Conservation (phyloP, 1,140 invertebrate species). For the Physella acuta region DNA sequence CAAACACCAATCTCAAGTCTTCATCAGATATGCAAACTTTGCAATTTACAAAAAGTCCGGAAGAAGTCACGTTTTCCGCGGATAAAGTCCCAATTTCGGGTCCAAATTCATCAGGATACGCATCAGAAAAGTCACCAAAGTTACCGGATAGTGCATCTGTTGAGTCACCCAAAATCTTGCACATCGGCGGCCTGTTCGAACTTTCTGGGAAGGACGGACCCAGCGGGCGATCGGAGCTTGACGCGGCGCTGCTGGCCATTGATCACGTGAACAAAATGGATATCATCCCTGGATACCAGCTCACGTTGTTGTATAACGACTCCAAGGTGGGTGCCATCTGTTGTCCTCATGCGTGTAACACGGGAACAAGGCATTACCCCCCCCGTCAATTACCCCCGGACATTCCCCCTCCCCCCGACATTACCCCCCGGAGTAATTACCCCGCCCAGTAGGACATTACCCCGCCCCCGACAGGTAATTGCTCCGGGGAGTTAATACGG, state of each 20-base stretch:
- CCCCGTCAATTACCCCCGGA: no score
- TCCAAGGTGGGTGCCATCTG: no score
- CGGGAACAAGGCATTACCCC: no score
- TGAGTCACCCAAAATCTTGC: conserved; percentile 1
- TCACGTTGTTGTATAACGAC: conserved; percentile 14
- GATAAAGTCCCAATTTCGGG: not conserved
- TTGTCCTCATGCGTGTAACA: no score
- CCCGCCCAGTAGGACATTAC: no score
- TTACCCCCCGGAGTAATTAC: no score
- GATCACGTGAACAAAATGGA: conserved; percentile 8
- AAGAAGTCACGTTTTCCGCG: not conserved
- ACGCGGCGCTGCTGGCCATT: conserved; percentile 15
- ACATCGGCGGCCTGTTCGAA: conserved; percentile 17
- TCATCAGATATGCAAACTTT: not conserved
- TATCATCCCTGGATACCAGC: conserved; percentile 18
- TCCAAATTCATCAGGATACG: not conserved
- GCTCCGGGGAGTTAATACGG: no score
- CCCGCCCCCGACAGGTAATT: no score
- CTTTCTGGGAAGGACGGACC: not conserved
- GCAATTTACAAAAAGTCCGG: not conserved
- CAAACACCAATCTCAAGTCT: not conserved
- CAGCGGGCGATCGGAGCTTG: conserved; percentile 16
- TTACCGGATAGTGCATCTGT: not conserved
- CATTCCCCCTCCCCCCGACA: no score
- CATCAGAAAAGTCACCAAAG: not conserved